Evolutionary conservation across 2,888 invertebrate genomes (phyloP), one percentile per base, ranked within the genome.

Genomic region (Chrysolina americana): DNA sequence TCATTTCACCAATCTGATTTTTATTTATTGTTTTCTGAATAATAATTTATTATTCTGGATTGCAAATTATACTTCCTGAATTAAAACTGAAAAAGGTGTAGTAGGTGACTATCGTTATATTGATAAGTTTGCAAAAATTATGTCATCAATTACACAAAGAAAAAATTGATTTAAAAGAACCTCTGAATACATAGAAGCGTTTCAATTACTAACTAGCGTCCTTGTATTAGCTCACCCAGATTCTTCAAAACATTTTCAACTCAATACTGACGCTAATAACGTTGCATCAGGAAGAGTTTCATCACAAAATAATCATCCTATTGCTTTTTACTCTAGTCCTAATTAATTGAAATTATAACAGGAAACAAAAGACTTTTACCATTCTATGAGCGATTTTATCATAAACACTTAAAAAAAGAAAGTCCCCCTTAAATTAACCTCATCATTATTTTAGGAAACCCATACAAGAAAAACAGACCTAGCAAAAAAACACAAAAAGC

Each of bases 291-390:
- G 28, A 28, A 5, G 2, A 28, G 28, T 28, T 28, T 28, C 28
- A 28, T 28, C 28, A 28, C 28, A 28, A 28, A 28, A 28, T 28
- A 28, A 28, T n/a, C n/a, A n/a, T n/a, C n/a, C n/a, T n/a, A n/a
- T n/a, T n/a, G n/a, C n/a, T n/a, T n/a, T n/a, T n/a, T 28, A 2
- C 2, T 5, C 28, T 3, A 2, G 5, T 28, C 5, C 5, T 28
- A 2, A 28, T 28, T 28, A 28, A 19, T 6, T 77, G 79, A 53
- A 78, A 80, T 53, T 53, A 78, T 63, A 81, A 79, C 28, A n/a
- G 79, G 48, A 79, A 77, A 76, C 66, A 59, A 8, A 76, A 80
- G n/a, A 76, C 36, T 80, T 21, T 21, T 81, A 21, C 77, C 79
- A 65, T 69, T 48, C 48, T 48, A 48, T 48, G 48, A 48, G n/a